Evolutionary conservation across 2,888 invertebrate species (phyloP), one percentile per base, ranked within the genome.

Genomic region (Scaeva pyrastri): DNA sequence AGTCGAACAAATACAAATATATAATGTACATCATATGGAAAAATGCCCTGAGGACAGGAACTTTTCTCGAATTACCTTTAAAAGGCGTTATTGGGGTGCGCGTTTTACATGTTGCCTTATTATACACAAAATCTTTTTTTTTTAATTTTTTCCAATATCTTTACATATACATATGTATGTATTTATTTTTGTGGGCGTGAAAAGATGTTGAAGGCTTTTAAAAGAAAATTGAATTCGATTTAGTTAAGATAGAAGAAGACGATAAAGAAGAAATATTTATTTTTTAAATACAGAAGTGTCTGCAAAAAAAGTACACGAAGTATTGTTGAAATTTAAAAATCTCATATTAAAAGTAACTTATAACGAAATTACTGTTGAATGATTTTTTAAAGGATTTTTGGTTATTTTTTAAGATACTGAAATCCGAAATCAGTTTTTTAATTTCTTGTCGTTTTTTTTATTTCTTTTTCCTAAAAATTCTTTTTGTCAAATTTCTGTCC

Each of bases 151-250:
- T 23, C 10, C n/a, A n/a, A 23, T 1, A 8, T 14, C 2, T 50
- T 48, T 48, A n/a, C n/a, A n/a, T n/a, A n/a, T n/a, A n/a, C n/a
- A n/a, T n/a, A n/a, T n/a, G n/a, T n/a, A n/a, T n/a, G n/a, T n/a
- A 2, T 19, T 19, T 48, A 31, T 19, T 16, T 48, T 48, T 39
- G 31, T 39, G 2, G 73, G 48, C 62, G 50, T 16, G 14, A 11
- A 39, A 50, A 62, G 45, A 36, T 10, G 41, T 36, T 66, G 66
- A 52, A n/a, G 41, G 31, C 50, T 39, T 50, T 68, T 6, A 52
- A 60, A 68, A 58, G 74, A 64, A 84, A 84, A 84, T 84, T 84
- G 84, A 84, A 79, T 79, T 79, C 79, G 58, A 66, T 70, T 58
- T 41, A 74, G 74, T 16, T 31, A 21, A 6, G 36, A 31, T 31